Conservation (phyloP, 1,140 invertebrate genomes). For the Chironomus tepperi region DNA sequence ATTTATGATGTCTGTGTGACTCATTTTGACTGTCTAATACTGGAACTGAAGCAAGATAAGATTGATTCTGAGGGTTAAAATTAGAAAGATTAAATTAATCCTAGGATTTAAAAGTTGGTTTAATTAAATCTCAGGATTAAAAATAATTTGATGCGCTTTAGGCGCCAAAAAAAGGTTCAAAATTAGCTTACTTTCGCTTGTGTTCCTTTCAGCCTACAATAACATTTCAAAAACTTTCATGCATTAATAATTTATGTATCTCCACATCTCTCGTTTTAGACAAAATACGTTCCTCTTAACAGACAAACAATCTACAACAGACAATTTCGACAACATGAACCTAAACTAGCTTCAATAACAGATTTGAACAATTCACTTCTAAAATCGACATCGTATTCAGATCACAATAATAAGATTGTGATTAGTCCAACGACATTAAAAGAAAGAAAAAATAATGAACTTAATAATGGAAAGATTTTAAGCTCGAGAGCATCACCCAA, state of each 20-base stretch:
- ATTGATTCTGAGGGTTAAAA: not conserved
- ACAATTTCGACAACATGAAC: conserved; percentile 16
- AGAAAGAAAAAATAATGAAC: not conserved
- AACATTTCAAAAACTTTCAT: no score
- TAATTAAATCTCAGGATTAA: no score
- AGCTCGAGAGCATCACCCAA: not conserved
- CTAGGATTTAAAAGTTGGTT: not conserved
- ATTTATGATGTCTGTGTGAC: no score
- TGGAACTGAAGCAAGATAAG: not conserved
- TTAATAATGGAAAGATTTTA: not conserved
- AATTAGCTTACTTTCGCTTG: no score
- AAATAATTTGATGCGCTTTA: no score
- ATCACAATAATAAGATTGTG: not conserved
- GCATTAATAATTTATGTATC: no score
- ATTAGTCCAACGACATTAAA: not conserved
- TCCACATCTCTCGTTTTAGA: not conserved
- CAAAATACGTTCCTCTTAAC: conserved; percentile 22
- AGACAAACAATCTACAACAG: not conserved
- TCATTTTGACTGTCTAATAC: no score
- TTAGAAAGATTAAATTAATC: not conserved
- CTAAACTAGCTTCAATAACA: not conserved
- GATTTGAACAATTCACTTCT: not conserved
- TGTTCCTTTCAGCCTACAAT: no score
- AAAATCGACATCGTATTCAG: not conserved
- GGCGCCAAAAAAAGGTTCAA: no score